Conservation (phyloP, 2,113 vertebrate genomes). For the Phyllopteryx taeniolatus region DNA sequence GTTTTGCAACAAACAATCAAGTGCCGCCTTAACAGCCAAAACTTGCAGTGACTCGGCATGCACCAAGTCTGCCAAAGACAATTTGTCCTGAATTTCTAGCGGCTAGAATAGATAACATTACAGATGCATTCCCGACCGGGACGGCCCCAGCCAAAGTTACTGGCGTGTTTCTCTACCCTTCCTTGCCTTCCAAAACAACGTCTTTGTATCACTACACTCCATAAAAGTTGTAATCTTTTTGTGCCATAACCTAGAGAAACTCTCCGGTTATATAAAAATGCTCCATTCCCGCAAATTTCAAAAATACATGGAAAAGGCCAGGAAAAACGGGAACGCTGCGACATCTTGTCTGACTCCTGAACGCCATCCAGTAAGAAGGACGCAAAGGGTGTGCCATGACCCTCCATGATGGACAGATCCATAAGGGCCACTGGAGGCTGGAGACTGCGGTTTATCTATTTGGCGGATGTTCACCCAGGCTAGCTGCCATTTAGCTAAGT, state of each 20-base stretch:
- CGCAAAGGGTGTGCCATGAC: conserved; percentile 45
- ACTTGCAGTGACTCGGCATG: conserved; percentile 26
- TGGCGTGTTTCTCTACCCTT: not conserved
- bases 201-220: conserved; percentile 28
- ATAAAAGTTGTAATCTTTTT: conserved; percentile 16
- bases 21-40: conserved; percentile 16
- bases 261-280: not conserved
- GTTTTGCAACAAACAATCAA: conserved; percentile 2
- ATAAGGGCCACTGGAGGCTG: conserved; percentile 3
- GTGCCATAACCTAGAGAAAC: conserved; percentile 1
- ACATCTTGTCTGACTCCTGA: not conserved
- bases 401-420: conserved; percentile 19
- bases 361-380: conserved; percentile 20
- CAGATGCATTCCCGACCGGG: conserved; percentile 39
- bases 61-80: conserved; percentile 71
- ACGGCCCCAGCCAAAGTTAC: conserved; percentile 11
- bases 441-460: too few species aligned
- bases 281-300: conserved; percentile 4
- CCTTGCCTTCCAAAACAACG: conserved; percentile 24
- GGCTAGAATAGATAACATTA: conserved; percentile 64
- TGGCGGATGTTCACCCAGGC: conserved; percentile 5
- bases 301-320: conserved; percentile 18
- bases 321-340: conserved; percentile 13
- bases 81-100: conserved; percentile 51
- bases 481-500: too few species aligned